Base-by-base conservation (phyloP, 2,113 vertebrate species). In the Suricata suricatta region DNA sequence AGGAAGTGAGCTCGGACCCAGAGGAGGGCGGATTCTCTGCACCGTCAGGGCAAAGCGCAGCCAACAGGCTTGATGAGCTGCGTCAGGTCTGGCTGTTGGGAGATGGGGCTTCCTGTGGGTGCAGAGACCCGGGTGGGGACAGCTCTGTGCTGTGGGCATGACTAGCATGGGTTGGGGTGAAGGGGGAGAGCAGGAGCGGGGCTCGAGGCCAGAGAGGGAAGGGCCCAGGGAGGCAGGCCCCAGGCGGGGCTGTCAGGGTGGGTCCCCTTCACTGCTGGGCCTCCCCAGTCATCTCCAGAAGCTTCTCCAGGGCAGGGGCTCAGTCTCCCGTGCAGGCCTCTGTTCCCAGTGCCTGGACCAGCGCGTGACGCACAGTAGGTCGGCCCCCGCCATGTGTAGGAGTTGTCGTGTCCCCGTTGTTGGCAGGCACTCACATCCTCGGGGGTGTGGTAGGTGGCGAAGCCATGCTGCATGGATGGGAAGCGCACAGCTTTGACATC, bases 81-180 rank as follows among this genome's bases (percentile, higher is more conserved):
- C 0, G 1, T 44, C 1, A 12, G 3, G 14, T 25, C 60, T 7
- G 25, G 76, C 1, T 0, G 0, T 2, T 0, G 0, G 16, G 17
- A 19, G n/a, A 1, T 1, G 3, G 91, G 52, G 69, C 47, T 60
- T 47, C 80, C 31, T 7, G 2, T 31, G 27, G 23, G 16, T 64
- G 50, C 10, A 3, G 69, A 16, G 29, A 19, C 68, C 44, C 23
- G 1, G 13, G 0, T 64, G 41, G 31, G 63, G 11, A 13, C 11
- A n/a, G 5, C 16, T 10, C 1, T 15, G 0, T 7, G 1, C 33
- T 5, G 16, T 25, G 69, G 88, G 11, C 19, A 0, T 8, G 33
- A 33, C 71, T 13, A 9, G 77, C 33, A 7, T 3, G 38, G 25
- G 71, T 13, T 16, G 35, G 27, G 41, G 66, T 14, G 57, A 38